Evolutionary conservation across 2,888 invertebrate species (phyloP), one percentile per base, ranked within the genome.

Genomic region (Euphydryas editha): DNA sequence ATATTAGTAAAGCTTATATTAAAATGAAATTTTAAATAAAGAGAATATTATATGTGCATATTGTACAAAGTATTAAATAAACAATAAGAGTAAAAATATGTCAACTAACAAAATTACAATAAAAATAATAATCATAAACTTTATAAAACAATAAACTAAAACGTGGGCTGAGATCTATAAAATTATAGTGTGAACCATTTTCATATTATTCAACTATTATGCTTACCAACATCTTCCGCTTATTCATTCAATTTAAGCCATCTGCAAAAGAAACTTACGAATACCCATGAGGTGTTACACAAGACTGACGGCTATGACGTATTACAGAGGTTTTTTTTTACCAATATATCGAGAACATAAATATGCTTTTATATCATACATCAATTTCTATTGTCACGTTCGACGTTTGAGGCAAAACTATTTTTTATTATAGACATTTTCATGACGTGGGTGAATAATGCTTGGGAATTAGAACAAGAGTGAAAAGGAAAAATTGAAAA

Each of bases 301-400:
- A 76, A 79, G 84, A 84, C 78, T 90, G 91, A 90, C 90, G 82
- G 85, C 90, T 92, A 92, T 92, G 92, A 92, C 90, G 91, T 90
- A 92, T 92, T 85, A 82, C 84, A 83, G 79, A 84, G 82, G 85
- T 87, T 90, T 91, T 54, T n/a, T 87, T 91, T 85, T 89, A 86
- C 82, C 83, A 87, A 86, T 82, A 86, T 79, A 79, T 77, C 78
- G 79, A 69, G 83, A 88, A 92, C 92, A 92, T 90, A 91, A 89
- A 90, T 92, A 92, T 92, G 91, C 92, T 92, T 90, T 92, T 92
- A 92, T 87, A 81, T 87, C 90, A 86, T 90, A 84, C 84, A 90
- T 92, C 92, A 92, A 90, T 87, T 88, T 87, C 85, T 83, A 85
- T 88, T 87, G 84, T 86, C 77, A 78, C 76, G 76, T 76, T 84